These are phyloP conservation scores for Drosophila greeni DNA, from an alignment of 2,888 invertebrate genomes.

Conservation along the genomic window DNA sequence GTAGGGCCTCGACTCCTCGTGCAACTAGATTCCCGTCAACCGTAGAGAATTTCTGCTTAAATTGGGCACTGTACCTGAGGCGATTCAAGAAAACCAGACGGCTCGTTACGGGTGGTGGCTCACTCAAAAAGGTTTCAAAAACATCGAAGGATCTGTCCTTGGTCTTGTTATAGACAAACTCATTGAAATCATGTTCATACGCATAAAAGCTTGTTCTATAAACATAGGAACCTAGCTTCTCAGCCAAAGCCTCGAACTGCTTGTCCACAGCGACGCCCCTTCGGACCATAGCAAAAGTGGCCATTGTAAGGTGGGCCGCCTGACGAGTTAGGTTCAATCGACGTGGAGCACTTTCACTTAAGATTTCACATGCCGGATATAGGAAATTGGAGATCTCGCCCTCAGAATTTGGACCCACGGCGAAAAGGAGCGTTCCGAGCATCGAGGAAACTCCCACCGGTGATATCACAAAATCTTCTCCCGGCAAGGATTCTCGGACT, in stretches of 20 bases:
- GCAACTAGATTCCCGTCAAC: background rate
- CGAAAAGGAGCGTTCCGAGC: constrained; percentile 3
- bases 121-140: too few species aligned
- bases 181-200: accelerated
- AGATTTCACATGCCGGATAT: background rate
- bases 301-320: background rate
- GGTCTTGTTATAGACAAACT: background rate
- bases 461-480: background rate
- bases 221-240: background rate
- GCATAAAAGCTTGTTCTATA: background rate
- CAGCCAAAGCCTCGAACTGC: background rate
- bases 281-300: background rate
- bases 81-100: background rate
- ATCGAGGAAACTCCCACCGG: constrained; percentile 4
- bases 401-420: background rate
- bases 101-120: background rate
- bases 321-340: background rate
- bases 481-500: background rate
- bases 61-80: background rate
- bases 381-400: background rate
- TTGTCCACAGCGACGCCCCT: background rate
- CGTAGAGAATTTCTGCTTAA: background rate
- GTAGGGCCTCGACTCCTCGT: background rate
- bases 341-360: background rate
- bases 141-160: too few species aligned